Conservation (phyloP, 2,113 vertebrate genomes). For the Festucalex cinctus region DNA sequence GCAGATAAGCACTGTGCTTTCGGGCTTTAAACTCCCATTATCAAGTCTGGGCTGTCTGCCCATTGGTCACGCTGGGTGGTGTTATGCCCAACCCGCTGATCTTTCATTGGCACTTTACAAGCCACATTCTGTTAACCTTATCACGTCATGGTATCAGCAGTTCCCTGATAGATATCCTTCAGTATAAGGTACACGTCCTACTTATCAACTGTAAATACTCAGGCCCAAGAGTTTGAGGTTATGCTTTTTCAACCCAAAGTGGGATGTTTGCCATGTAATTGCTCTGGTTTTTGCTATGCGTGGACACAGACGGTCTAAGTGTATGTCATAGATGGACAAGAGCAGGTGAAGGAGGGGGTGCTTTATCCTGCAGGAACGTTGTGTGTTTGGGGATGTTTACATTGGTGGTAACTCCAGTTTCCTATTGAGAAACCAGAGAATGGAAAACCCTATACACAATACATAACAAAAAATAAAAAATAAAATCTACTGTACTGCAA, state of each 20-base stretch:
- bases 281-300: constrained; percentile 11
- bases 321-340: constrained; percentile 27
- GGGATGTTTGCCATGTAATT: constrained; percentile 8
- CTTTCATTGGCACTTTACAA: constrained; percentile 6
- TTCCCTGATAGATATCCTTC: background rate
- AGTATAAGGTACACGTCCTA: constrained; percentile 32
- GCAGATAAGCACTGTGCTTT: constrained; percentile 10
- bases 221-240: constrained; percentile 1
- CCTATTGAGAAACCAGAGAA: constrained; percentile 12
- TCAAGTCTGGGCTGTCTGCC: constrained; percentile 8
- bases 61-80: constrained; percentile 46
- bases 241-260: constrained; percentile 35
- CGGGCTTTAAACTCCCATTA: constrained; percentile 44
- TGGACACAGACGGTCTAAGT: constrained; percentile 21
- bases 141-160: constrained; percentile 10
- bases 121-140: background rate
- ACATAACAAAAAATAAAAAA: background rate
- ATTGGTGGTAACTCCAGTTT: constrained; percentile 51
- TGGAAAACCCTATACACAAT: background rate
- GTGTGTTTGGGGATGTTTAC: constrained; percentile 24
- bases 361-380: constrained; percentile 34
- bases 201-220: constrained; percentile 53
- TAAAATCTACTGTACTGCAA: background rate
- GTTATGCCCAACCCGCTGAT: constrained; percentile 26
- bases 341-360: constrained; percentile 59